phyloP scores from a whole-genome alignment of 2,888 invertebrate genomes.

The Eristalinus aeneus region DNA sequence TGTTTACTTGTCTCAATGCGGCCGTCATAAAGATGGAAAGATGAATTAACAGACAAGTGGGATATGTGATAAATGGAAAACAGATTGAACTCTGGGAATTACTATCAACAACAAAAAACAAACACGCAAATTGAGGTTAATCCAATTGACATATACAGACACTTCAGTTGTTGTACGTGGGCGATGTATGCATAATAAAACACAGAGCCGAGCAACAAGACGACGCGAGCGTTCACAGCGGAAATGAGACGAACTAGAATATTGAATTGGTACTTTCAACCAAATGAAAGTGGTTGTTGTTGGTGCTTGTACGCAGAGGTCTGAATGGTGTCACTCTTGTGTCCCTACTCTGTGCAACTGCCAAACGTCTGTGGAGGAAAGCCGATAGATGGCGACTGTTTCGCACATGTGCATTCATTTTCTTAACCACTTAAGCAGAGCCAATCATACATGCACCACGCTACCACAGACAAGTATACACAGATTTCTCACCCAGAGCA shows the following conservation, averaged over 20 bases:
- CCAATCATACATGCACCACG: too few species aligned
- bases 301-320: not conserved
- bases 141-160: not conserved
- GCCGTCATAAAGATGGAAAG: not conserved
- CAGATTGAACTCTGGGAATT: constrained; percentile 27
- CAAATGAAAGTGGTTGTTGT: not conserved
- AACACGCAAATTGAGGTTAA: not conserved
- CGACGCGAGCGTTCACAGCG: not conserved
- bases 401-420: not conserved
- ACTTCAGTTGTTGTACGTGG: not conserved
- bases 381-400: not conserved
- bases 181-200: not conserved
- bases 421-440: too few species aligned
- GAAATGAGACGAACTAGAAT: not conserved
- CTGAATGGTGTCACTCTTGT: not conserved
- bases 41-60: not conserved
- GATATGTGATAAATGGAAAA: constrained; percentile 33
- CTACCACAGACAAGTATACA: too few species aligned
- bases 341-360: not conserved
- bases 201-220: not conserved
- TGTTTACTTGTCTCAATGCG: constrained; percentile 28
- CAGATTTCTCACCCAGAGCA: too few species aligned
- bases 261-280: not conserved
- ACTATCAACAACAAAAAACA: not conserved
- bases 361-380: not conserved